phyloP scores from a whole-genome alignment of 2,888 invertebrate species.

The Ferdinandea cuprea region DNA sequence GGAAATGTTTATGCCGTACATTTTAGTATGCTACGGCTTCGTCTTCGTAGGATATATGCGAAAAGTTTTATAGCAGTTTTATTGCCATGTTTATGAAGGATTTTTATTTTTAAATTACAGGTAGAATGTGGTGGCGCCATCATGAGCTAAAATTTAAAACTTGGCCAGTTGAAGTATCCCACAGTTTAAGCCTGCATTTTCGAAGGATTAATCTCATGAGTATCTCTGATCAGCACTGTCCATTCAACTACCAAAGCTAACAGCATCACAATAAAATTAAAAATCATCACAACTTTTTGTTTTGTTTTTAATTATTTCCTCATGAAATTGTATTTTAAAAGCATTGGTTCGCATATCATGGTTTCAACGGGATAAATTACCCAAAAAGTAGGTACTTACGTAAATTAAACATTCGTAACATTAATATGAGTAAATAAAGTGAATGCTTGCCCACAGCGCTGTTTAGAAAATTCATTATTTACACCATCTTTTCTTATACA shows the following conservation, averaged over 20 bases:
- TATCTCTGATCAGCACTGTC: slow-evolving; percentile 50
- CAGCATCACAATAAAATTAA: slow-evolving; percentile 36
- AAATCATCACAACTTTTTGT: slow-evolving; percentile 33
- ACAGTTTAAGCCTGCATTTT: slow-evolving; percentile 24
- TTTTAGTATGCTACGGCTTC: slow-evolving; percentile 51
- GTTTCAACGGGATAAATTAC: slow-evolving; percentile 26
- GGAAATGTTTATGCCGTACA: slow-evolving; percentile 52
- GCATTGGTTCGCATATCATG: slow-evolving; percentile 22
- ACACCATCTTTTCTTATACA: not conserved
- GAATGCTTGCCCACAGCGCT: slow-evolving; percentile 2
- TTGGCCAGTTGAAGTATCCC: slow-evolving; percentile 44
- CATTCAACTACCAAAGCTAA: slow-evolving; percentile 25
- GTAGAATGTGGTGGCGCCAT: slow-evolving; percentile 66
- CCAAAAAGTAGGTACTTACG: slow-evolving; percentile 32
- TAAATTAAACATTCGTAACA: slow-evolving; percentile 20
- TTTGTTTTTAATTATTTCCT: slow-evolving; percentile 44
- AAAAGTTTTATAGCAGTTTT: slow-evolving; percentile 69
- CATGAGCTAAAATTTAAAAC: slow-evolving; percentile 64
- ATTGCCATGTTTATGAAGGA: slow-evolving; percentile 68
- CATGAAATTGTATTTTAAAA: slow-evolving; percentile 33
- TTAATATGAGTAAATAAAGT: slow-evolving; percentile 4
- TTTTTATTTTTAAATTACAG: slow-evolving; percentile 50
- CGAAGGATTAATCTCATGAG: slow-evolving; percentile 5
- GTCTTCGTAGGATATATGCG: slow-evolving; percentile 62
- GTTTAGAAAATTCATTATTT: not conserved